These are phyloP conservation scores for Tenebrio molitor DNA, from an alignment of 1,140 invertebrate genomes.

Conservation along the genomic window DNA sequence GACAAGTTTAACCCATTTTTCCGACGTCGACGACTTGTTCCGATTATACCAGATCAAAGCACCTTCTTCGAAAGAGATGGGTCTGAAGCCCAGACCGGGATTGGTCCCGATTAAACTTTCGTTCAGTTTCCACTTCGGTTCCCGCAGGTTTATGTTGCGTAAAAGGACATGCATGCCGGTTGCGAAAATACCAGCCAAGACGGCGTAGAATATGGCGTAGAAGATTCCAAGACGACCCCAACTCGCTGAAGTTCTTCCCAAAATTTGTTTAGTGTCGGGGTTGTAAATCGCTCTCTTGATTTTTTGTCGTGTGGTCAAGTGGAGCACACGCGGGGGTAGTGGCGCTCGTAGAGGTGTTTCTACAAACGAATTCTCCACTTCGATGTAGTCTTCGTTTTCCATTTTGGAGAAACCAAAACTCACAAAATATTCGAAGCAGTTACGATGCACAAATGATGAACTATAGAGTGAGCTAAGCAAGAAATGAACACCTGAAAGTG, in stretches of 20 bases:
- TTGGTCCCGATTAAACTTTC: constrained; percentile 87
- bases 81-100: constrained; percentile 92
- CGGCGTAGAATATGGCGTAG: constrained; percentile 86
- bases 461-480: too few species aligned
- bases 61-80: constrained; percentile 79
- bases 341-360: too few species aligned
- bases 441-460: too few species aligned
- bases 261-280: constrained; percentile 73
- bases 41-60: constrained; percentile 86
- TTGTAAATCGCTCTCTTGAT: constrained; percentile 77
- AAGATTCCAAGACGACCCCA: constrained; percentile 87
- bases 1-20: constrained; percentile 78
- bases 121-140: constrained; percentile 79
- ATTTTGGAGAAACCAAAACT: too few species aligned
- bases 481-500: too few species aligned
- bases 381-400: too few species aligned
- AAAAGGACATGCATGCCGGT: constrained; percentile 85
- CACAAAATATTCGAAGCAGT: too few species aligned
- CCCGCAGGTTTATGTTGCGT: constrained; percentile 75
- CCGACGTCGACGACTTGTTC: constrained; percentile 73
- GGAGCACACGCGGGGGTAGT: too few species aligned
- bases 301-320: constrained; percentile 71
- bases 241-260: constrained; percentile 78
- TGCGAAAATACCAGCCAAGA: constrained; percentile 81
- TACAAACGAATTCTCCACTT: too few species aligned